A percentile compares a stretch with the other conserved stretches of the same genome.
These are phyloP conservation scores for Oostethus manadensis DNA, from an alignment of 2,113 vertebrate species.

Conservation along the genomic window DNA sequence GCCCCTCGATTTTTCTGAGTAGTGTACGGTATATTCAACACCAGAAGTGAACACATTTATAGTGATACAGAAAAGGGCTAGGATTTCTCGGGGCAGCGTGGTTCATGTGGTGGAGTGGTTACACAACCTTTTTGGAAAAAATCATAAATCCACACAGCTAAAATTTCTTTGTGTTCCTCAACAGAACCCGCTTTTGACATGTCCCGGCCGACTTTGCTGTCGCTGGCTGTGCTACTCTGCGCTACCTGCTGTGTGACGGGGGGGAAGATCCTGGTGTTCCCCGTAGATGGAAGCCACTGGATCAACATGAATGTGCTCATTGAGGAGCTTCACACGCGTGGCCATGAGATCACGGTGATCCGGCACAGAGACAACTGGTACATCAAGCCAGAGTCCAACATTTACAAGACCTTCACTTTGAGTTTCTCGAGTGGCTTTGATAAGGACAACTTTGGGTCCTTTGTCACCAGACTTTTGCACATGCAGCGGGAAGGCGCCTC, in stretches of 20 bases:
- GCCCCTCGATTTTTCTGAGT: too few species aligned
- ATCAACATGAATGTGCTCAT: slow-evolving; percentile 59
- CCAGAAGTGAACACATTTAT: too few species aligned
- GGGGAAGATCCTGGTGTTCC: slow-evolving; percentile 53
- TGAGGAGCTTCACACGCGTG: slow-evolving; percentile 50
- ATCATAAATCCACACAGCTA: background rate
- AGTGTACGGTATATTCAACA: too few species aligned
- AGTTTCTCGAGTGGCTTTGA: slow-evolving; percentile 7
- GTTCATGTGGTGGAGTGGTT: too few species aligned
- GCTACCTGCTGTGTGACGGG: background rate
- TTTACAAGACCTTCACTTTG: slow-evolving; percentile 40
- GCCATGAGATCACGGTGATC: slow-evolving; percentile 52
- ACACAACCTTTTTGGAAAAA: too few species aligned
- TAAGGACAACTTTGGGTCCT: slow-evolving; percentile 5
- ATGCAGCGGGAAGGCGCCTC: slow-evolving; percentile 18
- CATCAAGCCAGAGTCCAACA: slow-evolving; percentile 46
- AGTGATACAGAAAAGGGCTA: too few species aligned
- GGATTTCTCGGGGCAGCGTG: too few species aligned
- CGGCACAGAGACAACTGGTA: slow-evolving; percentile 35
- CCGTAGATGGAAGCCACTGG: slow-evolving; percentile 59
- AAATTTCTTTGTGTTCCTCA: background rate
- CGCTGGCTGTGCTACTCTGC: slow-evolving; percentile 26
- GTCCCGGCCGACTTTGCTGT: slow-evolving; percentile 9
- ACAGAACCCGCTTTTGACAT: slow-evolving; percentile 12
- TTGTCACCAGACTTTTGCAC: background rate